A percentile compares a stretch with the other conserved stretches of the same genome.
Evolutionary conservation across 2,797 vertebrate species (phyloP).

Genomic region (Eleutherodactylus coqui): DNA sequence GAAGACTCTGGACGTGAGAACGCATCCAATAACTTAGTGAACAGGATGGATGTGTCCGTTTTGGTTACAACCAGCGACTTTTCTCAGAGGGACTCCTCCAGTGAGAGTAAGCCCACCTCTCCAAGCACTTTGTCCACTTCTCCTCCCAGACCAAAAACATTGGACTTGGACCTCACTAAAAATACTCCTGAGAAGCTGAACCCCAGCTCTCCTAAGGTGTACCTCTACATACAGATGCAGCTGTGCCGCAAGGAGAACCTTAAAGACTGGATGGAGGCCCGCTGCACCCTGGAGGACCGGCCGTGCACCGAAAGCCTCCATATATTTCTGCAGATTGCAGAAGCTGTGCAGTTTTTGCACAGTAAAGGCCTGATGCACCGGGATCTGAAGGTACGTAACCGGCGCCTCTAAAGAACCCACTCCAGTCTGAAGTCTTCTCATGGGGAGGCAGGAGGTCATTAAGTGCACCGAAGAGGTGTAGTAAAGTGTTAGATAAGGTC

Average conservation of each 20-base stretch:
- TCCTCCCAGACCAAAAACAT: conserved; percentile 85
- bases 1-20: conserved; percentile 95
- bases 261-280: conserved; percentile 96
- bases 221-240: conserved; percentile 99
- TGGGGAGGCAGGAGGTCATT: too few relatives aligned
- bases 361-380: conserved; percentile 98
- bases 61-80: conserved; percentile 62
- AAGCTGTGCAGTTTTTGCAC: conserved; percentile 95
- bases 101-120: conserved; percentile 69
- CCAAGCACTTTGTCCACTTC: conserved; percentile 75
- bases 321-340: conserved; percentile 96
- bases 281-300: conserved; percentile 85
- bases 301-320: conserved; percentile 88
- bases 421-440: too few relatives aligned
- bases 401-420: background rate
- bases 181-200: conserved; percentile 78
- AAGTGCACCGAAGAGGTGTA: background rate
- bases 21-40: conserved; percentile 78
- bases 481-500: background rate
- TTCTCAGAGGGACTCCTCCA: conserved; percentile 65
- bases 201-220: conserved; percentile 91
- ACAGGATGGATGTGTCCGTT: conserved; percentile 58
- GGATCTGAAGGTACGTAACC: conserved; percentile 92
- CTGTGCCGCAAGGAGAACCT: conserved; percentile 97
- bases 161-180: conserved; percentile 82